A percentile compares a stretch with the other conserved stretches of the same genome.
phyloP scores from a whole-genome alignment of 2,888 invertebrate genomes.

The Geophilus truncorum region DNA sequence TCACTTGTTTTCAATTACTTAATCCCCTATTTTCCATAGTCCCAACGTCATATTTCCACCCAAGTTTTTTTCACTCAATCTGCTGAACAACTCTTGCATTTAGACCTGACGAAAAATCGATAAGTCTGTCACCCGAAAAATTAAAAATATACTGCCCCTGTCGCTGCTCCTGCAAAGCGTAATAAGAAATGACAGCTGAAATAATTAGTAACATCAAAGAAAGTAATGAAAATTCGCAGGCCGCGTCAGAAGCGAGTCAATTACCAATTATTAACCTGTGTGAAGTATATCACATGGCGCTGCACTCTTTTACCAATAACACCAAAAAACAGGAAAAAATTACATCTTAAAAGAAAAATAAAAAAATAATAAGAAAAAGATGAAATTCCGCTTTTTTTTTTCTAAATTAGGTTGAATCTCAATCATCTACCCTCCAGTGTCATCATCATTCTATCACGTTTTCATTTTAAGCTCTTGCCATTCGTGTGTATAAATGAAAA shows the following conservation, averaged over 20 bases:
- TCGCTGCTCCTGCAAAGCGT: neutral
- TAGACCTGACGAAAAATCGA: neutral
- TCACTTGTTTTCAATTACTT: neutral
- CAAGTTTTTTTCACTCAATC: neutral
- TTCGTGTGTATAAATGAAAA: too few relatives aligned
- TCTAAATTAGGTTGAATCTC: too few relatives aligned
- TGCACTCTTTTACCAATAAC: neutral
- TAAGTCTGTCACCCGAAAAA: neutral
- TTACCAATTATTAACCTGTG: neutral
- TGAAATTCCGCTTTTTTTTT: too few relatives aligned
- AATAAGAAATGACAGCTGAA: neutral
- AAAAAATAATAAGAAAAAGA: too few relatives aligned
- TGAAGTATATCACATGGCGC: neutral
- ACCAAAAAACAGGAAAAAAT: neutral
- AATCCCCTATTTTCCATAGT: neutral
- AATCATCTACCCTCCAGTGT: too few relatives aligned
- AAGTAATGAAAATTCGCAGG: neutral
- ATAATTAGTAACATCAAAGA: neutral
- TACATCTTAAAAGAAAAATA: neutral
- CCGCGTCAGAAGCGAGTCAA: neutral
- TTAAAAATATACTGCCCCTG: conserved; percentile 6
- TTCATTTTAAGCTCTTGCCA: too few relatives aligned
- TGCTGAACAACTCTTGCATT: neutral
- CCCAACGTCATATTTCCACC: neutral
- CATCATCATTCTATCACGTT: too few relatives aligned